Conservation (phyloP, 2,888 invertebrate genomes). For the Stictocephala bisonia region DNA sequence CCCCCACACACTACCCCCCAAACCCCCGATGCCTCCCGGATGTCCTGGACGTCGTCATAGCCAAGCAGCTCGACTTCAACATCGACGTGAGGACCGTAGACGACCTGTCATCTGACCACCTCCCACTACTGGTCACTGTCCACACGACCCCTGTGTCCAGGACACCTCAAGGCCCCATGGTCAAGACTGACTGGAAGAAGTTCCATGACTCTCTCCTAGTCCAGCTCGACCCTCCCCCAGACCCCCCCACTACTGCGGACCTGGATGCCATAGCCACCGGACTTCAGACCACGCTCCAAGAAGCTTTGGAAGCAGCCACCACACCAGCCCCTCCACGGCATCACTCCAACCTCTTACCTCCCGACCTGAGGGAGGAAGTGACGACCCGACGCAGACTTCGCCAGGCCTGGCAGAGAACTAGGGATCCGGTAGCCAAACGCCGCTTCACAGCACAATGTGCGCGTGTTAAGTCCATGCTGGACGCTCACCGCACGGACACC, state of each 20-base stretch:
- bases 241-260: background rate
- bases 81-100: background rate
- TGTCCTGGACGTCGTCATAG: constrained; percentile 2
- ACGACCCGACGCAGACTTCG: background rate
- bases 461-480: too few species aligned
- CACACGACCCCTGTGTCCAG: too few species aligned
- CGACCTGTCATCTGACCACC: constrained; percentile 44
- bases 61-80: background rate
- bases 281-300: background rate
- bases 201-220: too few species aligned
- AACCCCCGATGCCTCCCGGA: background rate
- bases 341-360: background rate
- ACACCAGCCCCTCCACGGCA: background rate
- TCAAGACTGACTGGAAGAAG: too few species aligned
- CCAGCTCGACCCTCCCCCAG: background rate
- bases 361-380: background rate
- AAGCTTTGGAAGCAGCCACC: background rate
- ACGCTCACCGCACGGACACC: background rate
- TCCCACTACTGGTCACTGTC: constrained; percentile 3
- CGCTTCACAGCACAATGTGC: too few species aligned
- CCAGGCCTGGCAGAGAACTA: background rate
- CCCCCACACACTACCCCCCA: constrained; percentile 12
- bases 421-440: too few species aligned
- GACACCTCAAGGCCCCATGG: background rate
- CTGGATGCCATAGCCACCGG: background rate